Percentiles rank a stretch among this genome's conserved stretches.
Evolutionary conservation across 2,113 vertebrate species (phyloP).

Genomic region (Rattus rattus): DNA sequence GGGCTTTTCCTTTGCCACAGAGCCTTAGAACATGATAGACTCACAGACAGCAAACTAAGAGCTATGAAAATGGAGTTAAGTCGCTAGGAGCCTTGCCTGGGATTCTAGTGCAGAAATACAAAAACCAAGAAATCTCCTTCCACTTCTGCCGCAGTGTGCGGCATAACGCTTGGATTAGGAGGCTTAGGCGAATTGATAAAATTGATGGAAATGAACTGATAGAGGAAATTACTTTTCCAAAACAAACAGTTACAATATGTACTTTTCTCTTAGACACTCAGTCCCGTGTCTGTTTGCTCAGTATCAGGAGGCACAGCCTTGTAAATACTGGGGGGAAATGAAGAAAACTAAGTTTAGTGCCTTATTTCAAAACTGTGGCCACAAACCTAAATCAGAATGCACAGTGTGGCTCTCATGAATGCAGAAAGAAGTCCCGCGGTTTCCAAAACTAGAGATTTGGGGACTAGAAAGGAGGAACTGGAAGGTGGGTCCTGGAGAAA

Average conservation of each 20-base stretch:
- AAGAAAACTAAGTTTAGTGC: neutral
- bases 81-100: neutral
- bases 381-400: neutral
- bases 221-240: slow-evolving; percentile 70
- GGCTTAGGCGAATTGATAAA: slow-evolving; percentile 55
- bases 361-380: slow-evolving; percentile 23
- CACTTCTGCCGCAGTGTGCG: neutral
- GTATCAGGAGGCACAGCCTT: neutral
- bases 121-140: neutral
- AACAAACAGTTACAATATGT: slow-evolving; percentile 48
- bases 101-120: neutral
- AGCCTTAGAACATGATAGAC: slow-evolving; percentile 27
- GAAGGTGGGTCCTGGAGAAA: neutral
- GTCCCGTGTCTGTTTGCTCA: slow-evolving; percentile 45
- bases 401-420: neutral
- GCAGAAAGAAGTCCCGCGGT: neutral
- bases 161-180: neutral
- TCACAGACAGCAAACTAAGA: neutral
- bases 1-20: neutral
- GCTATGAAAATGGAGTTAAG: slow-evolving; percentile 46
- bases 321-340: slow-evolving; percentile 36
- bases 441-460: neutral
- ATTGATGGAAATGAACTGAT: slow-evolving; percentile 62
- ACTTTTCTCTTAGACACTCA: slow-evolving; percentile 52
- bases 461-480: too few relatives aligned